Conservation (phyloP, 2,113 vertebrate genomes). For the Ginglymostoma cirratum region DNA sequence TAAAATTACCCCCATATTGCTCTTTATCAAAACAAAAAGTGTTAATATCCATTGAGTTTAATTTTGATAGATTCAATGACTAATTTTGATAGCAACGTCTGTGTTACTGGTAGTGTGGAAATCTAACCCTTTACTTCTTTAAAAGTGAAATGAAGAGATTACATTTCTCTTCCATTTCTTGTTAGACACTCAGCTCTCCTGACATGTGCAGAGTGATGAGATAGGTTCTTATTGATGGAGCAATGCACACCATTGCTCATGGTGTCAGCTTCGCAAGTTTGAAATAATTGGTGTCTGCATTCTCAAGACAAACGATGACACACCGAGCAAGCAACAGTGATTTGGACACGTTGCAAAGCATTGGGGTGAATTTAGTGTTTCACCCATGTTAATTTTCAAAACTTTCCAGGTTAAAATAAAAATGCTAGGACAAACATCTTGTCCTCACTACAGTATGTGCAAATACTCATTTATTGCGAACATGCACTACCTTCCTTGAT, state of each 20-base stretch:
- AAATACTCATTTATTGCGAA: neutral
- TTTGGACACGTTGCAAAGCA: neutral
- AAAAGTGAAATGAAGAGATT: slow-evolving; percentile 26
- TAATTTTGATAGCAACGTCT: neutral
- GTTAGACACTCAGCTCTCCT: slow-evolving; percentile 56
- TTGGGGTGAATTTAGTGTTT: slow-evolving; percentile 15
- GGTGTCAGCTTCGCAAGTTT: slow-evolving; percentile 50
- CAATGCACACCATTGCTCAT: slow-evolving; percentile 53
- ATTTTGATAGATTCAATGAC: neutral
- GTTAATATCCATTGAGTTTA: neutral
- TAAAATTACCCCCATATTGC: neutral
- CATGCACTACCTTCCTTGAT: no score
- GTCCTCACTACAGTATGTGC: neutral
- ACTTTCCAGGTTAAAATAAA: neutral
- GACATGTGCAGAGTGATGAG: slow-evolving; percentile 55
- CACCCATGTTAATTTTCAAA: slow-evolving; percentile 23
- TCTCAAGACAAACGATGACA: slow-evolving; percentile 71
- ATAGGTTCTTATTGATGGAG: slow-evolving; percentile 55
- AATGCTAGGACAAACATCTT: neutral
- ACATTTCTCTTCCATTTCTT: slow-evolving; percentile 42
- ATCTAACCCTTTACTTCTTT: neutral
- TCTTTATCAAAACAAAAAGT: neutral
- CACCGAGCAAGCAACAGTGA: slow-evolving; percentile 38
- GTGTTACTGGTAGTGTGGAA: neutral
- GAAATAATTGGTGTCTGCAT: slow-evolving; percentile 58